Percentiles rank a stretch among this genome's conserved stretches.
These are phyloP conservation scores for Sesamia inferens DNA, from an alignment of 2,888 invertebrate genomes.

Conservation along the genomic window DNA sequence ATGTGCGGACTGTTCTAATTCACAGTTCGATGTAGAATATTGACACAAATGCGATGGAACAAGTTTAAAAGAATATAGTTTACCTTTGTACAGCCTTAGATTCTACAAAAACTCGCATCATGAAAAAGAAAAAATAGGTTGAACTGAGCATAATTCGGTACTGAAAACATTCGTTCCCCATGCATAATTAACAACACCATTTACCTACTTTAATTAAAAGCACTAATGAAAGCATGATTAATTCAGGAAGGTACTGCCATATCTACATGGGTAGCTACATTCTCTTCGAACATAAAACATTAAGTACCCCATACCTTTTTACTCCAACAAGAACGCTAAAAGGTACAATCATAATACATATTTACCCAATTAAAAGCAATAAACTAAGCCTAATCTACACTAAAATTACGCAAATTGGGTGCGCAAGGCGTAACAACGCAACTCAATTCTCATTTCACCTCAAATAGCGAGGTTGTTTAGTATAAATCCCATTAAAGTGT, in stretches of 20 bases:
- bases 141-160: too few species aligned
- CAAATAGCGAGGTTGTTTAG: conserved; percentile 60
- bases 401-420: conserved; percentile 64
- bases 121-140: too few species aligned
- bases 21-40: too few species aligned
- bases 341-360: conserved; percentile 58
- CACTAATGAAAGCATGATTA: conserved; percentile 2
- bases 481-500: conserved; percentile 61
- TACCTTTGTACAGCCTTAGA: too few species aligned
- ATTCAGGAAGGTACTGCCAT: conserved; percentile 5
- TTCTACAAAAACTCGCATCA: too few species aligned
- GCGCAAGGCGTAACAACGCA: conserved; percentile 48
- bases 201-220: conserved; percentile 23
- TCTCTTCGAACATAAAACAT: conserved; percentile 44
- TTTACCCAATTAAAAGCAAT: conserved; percentile 63
- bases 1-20: too few species aligned
- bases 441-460: conserved; percentile 62
- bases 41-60: too few species aligned
- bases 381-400: conserved; percentile 57
- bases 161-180: background rate
- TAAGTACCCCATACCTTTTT: conserved; percentile 18
- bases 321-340: conserved; percentile 39
- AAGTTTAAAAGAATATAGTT: too few species aligned
- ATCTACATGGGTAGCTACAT: conserved; percentile 9
- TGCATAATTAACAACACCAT: background rate